Evolutionary conservation across 1,140 invertebrate genomes (phyloP).

Genomic region (Caligus rogercresseyi): DNA sequence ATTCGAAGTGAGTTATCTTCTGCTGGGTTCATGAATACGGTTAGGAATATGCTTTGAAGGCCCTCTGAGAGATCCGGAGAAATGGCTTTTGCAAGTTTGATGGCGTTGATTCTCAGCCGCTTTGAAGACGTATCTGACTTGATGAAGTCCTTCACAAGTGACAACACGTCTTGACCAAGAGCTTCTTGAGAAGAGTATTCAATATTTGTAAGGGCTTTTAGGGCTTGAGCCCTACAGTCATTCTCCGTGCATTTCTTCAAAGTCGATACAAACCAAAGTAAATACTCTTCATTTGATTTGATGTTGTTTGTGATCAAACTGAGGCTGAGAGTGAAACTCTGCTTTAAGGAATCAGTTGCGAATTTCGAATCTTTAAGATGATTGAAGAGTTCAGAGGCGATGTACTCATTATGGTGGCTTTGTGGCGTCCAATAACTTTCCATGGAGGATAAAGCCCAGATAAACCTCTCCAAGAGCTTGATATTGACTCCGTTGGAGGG

Average conservation of each 20-base stretch:
- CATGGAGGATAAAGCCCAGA: background rate
- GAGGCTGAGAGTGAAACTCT: background rate
- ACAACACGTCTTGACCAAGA: background rate
- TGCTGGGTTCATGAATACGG: background rate
- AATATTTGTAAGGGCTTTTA: background rate
- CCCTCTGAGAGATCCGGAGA: background rate
- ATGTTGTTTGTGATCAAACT: background rate
- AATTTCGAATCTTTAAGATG: background rate
- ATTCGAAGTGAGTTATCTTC: background rate
- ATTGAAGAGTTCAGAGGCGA: background rate
- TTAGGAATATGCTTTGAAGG: background rate
- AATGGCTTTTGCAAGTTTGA: background rate
- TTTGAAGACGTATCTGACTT: background rate
- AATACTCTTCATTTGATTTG: background rate
- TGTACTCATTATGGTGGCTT: background rate
- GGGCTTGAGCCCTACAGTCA: background rate
- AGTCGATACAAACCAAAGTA: background rate
- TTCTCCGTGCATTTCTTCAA: background rate
- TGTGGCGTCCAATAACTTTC: background rate
- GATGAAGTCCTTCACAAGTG: background rate
- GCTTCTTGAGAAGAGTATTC: background rate
- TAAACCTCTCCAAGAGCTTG: background rate
- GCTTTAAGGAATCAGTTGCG: background rate
- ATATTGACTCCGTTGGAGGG: background rate
- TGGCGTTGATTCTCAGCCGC: background rate